These are phyloP conservation scores for Yponomeuta sedellus DNA, from an alignment of 2,888 invertebrate genomes.

Conservation along the genomic window DNA sequence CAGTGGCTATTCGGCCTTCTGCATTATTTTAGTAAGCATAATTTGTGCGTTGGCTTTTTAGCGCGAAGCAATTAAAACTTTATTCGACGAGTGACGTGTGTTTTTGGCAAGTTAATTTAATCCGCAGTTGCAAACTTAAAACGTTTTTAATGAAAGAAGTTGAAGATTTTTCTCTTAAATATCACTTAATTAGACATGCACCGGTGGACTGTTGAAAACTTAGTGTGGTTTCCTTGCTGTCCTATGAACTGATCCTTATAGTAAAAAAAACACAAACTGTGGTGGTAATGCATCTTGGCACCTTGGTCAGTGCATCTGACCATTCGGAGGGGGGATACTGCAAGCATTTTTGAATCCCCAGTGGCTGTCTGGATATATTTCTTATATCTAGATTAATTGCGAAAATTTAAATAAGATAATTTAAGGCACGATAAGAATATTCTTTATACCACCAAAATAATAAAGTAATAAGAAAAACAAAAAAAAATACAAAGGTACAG, in stretches of 20 bases:
- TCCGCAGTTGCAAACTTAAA: conserved; percentile 42
- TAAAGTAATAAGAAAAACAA: no score
- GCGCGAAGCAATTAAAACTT: conserved; percentile 56
- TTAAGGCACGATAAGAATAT: no score
- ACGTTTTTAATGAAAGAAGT: conserved; percentile 36
- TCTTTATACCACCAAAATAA: no score
- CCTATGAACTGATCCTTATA: background rate
- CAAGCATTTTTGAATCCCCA: no score
- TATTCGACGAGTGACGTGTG: conserved; percentile 46
- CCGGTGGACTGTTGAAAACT: background rate
- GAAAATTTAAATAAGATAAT: no score
- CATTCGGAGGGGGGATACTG: no score
- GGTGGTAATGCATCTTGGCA: no score
- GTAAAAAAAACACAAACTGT: no score
- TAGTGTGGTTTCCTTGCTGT: background rate
- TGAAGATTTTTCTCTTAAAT: conserved; percentile 17
- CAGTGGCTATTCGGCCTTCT: background rate
- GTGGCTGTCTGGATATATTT: no score
- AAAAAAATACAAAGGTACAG: no score
- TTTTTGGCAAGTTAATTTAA: conserved; percentile 55
- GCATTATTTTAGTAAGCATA: background rate
- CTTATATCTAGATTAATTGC: no score
- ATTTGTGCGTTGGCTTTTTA: background rate
- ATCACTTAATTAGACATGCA: conserved; percentile 9
- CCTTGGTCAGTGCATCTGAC: no score